Evolutionary conservation across 2,797 vertebrate genomes (phyloP).

Genomic region (Hirundo rustica): DNA sequence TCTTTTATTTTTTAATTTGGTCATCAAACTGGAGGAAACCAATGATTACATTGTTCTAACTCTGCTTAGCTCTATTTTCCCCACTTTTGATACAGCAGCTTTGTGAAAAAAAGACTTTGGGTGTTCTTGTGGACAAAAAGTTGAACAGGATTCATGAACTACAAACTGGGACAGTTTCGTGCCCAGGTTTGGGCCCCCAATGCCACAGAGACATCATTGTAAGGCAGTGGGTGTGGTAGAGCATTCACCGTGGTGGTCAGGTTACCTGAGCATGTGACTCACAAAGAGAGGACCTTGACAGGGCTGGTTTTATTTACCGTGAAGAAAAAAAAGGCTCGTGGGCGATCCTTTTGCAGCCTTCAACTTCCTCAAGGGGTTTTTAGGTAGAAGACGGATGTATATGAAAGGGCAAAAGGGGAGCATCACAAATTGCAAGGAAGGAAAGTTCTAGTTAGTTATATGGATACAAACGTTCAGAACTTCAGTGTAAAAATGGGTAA

Average conservation of each 20-base stretch:
- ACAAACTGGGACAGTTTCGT: accelerated
- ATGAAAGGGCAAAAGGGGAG: not conserved
- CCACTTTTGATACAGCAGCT: not conserved
- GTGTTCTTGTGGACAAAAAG: not conserved
- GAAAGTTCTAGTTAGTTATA: not conserved
- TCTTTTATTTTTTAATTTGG: not conserved
- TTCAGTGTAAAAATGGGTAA: not conserved
- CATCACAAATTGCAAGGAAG: not conserved
- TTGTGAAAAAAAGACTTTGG: not conserved
- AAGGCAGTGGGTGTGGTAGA: not conserved
- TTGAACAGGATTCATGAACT: not conserved
- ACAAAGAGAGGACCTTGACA: not conserved
- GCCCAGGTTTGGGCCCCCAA: not conserved
- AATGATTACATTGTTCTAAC: not conserved
- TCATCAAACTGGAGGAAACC: not conserved
- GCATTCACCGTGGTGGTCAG: not conserved
- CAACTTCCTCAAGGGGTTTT: not conserved
- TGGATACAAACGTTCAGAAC: not conserved
- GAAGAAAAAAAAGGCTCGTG: not conserved
- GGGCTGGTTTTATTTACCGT: not conserved
- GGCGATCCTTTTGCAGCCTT: not conserved
- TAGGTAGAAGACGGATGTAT: not conserved
- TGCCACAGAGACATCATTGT: not conserved
- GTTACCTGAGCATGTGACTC: accelerated
- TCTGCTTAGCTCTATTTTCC: not conserved